These are phyloP conservation scores for Gymnopithys bicolor DNA, from an alignment of 2,797 vertebrate species.

Conservation along the genomic window DNA sequence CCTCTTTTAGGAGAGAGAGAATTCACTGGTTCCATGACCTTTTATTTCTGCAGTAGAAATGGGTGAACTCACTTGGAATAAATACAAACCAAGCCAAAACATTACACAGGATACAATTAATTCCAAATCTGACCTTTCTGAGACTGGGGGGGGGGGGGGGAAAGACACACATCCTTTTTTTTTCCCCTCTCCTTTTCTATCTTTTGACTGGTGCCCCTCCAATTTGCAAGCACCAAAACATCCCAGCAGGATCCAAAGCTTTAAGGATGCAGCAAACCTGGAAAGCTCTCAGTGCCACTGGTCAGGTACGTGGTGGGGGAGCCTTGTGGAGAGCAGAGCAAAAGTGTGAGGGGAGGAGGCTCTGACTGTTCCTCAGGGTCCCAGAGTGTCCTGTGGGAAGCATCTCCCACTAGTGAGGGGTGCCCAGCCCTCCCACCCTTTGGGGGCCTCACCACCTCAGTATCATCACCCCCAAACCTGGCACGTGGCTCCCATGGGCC, in stretches of 20 bases:
- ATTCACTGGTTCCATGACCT: slow-evolving; percentile 14
- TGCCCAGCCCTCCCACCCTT: background rate
- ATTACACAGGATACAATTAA: background rate
- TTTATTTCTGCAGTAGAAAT: slow-evolving; percentile 4
- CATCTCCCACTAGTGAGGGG: background rate
- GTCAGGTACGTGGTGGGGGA: fast-evolving
- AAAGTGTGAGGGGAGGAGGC: background rate
- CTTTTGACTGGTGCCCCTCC: background rate
- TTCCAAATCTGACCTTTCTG: background rate
- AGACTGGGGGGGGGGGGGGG: background rate
- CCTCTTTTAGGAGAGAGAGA: background rate
- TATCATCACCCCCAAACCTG: background rate
- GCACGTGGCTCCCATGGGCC: background rate
- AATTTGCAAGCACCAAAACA: background rate
- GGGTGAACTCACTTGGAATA: slow-evolving; percentile 29
- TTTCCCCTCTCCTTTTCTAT: fast-evolving
- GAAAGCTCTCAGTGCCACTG: fast-evolving
- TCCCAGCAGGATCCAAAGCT: background rate
- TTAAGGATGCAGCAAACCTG: background rate
- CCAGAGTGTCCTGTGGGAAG: no score
- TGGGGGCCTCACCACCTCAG: background rate
- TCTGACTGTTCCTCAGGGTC: background rate
- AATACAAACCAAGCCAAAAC: background rate
- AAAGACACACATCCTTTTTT: background rate
- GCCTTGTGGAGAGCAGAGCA: background rate